Evolutionary conservation across 2,888 invertebrate species (phyloP).

Genomic region (Brenthis ino): DNA sequence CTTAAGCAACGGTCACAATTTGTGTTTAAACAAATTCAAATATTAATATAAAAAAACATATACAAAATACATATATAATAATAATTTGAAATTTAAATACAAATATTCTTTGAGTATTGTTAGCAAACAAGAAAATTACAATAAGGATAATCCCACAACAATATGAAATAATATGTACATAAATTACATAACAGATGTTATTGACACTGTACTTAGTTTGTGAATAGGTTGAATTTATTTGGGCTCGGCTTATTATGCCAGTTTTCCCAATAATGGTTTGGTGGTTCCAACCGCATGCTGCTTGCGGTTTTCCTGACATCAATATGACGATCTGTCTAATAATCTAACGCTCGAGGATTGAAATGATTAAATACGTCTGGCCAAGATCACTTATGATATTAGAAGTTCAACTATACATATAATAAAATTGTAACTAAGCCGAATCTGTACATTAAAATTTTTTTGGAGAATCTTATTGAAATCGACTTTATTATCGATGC

Average conservation of each 20-base stretch:
- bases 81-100: too few relatives aligned
- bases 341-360: background rate
- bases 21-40: too few relatives aligned
- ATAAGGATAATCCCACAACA: background rate
- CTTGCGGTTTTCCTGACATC: constrained; percentile 29
- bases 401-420: too few relatives aligned
- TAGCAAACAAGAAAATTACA: too few relatives aligned
- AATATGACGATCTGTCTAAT: constrained; percentile 15
- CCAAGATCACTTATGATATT: background rate
- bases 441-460: too few relatives aligned
- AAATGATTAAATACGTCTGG: background rate
- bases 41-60: too few relatives aligned
- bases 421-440: too few relatives aligned
- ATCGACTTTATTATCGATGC: too few relatives aligned
- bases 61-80: too few relatives aligned
- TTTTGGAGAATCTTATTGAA: too few relatives aligned
- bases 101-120: too few relatives aligned
- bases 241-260: constrained; percentile 24
- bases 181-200: background rate
- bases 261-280: constrained; percentile 26
- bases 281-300: constrained; percentile 22
- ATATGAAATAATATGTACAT: background rate
- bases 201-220: background rate
- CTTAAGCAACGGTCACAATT: too few relatives aligned
- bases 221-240: constrained; percentile 1